phyloP scores from a whole-genome alignment of 2,797 vertebrate species.

The Labroides dimidiatus region DNA sequence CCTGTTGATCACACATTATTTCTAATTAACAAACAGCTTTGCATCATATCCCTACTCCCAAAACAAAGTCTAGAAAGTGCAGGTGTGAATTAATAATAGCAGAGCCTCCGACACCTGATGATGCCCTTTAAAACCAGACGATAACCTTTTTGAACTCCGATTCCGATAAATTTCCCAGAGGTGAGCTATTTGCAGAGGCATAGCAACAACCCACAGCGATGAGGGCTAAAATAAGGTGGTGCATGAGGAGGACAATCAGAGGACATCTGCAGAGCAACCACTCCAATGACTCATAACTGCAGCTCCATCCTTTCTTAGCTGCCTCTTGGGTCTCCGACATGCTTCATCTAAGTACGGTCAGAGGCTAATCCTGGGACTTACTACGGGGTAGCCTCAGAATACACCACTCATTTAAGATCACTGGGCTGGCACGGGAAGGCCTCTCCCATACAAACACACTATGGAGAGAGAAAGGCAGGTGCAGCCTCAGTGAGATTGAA shows the following conservation, averaged over 20 bases:
- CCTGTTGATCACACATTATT: conserved; percentile 75
- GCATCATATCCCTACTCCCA: no score
- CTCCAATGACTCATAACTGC: background rate
- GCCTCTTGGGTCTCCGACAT: conserved; percentile 3
- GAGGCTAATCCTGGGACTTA: conserved; percentile 31
- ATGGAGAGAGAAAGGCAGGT: background rate
- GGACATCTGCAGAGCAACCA: conserved; percentile 3
- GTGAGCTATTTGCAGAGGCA: conserved; percentile 1
- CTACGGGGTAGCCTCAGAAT: background rate
- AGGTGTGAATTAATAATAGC: background rate
- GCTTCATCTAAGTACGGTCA: conserved; percentile 32
- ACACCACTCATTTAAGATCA: conserved; percentile 12
- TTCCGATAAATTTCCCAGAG: background rate
- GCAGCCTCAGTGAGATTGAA: conserved; percentile 16
- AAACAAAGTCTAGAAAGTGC: background rate
- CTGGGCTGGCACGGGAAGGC: background rate
- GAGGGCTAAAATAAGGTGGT: conserved; percentile 17
- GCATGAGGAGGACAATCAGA: conserved; percentile 8
- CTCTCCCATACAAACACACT: background rate
- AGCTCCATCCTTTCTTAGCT: conserved; percentile 10
- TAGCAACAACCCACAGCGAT: background rate
- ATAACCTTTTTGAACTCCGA: conserved; percentile 1
- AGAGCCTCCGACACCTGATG: background rate
- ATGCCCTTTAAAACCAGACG: background rate
- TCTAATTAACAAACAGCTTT: background rate